phyloP scores from a whole-genome alignment of 2,888 invertebrate species.

The Lochmaea crataegi region DNA sequence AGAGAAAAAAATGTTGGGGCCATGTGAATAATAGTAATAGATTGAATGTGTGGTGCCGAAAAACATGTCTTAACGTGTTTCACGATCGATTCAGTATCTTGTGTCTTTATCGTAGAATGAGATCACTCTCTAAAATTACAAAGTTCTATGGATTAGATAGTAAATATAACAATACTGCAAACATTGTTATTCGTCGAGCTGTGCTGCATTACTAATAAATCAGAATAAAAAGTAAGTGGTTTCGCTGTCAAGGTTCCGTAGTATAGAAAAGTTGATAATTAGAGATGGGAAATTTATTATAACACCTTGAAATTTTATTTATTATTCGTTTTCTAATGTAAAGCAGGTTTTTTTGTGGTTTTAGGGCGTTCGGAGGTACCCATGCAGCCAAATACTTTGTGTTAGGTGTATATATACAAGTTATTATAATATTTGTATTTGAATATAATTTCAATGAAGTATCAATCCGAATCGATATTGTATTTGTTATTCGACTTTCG shows the following conservation, averaged over 20 bases:
- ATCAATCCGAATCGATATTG: no score
- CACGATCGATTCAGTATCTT: background rate
- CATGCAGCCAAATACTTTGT: no score
- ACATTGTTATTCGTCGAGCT: constrained; percentile 10
- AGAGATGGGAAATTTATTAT: constrained; percentile 15
- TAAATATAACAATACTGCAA: constrained; percentile 11
- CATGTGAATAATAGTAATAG: background rate
- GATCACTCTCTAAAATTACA: constrained; percentile 20
- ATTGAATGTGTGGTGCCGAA: background rate
- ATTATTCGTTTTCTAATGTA: no score
- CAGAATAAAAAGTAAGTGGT: constrained; percentile 29
- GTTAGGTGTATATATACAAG: no score
- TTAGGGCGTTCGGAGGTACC: no score
- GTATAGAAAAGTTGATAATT: constrained; percentile 24
- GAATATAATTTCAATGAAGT: no score
- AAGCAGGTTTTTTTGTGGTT: no score
- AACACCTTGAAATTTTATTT: background rate
- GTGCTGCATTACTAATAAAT: constrained; percentile 29
- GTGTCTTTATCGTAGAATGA: constrained; percentile 8
- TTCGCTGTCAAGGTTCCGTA: constrained; percentile 25
- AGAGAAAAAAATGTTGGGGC: background rate
- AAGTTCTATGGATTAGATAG: constrained; percentile 20
- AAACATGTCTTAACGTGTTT: background rate
- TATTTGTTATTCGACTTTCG: no score
- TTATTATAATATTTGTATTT: no score